Evolutionary conservation across 2,113 vertebrate genomes (phyloP), one percentile per base, ranked within the genome.

Genomic region (Muscicapa adusta): DNA sequence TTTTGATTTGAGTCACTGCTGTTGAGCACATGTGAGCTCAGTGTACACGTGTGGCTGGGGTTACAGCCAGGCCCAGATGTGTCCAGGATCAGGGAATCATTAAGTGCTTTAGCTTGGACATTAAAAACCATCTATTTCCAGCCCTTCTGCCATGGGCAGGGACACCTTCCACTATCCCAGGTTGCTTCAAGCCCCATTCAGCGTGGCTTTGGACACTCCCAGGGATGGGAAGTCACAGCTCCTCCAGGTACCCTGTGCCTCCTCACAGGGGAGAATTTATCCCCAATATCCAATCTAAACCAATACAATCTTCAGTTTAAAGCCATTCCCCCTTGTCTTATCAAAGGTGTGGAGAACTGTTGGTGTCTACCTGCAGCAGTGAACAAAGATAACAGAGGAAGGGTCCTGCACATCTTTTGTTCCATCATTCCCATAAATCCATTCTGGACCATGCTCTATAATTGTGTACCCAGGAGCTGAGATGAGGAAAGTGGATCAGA

Each of bases 1-100:
- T 91, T 94, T 91, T 93, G 54, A 81, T 80, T 90, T 61, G 60
- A 94, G 83, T 85, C 36, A 58, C 51, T 95, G 58, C 90, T 94
- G 92, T 73, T 90, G 56, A 80, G 71, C 95, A 95, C 63, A 94
- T 96, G 78, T 89, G 75, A 85, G 76, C 31, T 75, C 36, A 57
- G 61, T 0, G 2, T 58, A 53, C 43, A 51, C 1, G 2, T 63
- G 25, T 82, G 82, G 18, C 62, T 79, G 50, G 48, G 66, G 66
- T 34, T 68, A n/a, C 61, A 92, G 74, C 53, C 88, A 85, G 73
- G 62, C 67, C 58, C 86, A 88, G 57, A 82, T 48, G 56, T 70
- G 54, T 85, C 54, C 82, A 33, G 78, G n/a, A 70, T 75, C 70
- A 42, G 4, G 47, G 70, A 61, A 48, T 56, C 56, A 26, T 42